These are phyloP conservation scores for Gymnorhina tibicen DNA, from an alignment of 2,113 vertebrate genomes.

Conservation along the genomic window DNA sequence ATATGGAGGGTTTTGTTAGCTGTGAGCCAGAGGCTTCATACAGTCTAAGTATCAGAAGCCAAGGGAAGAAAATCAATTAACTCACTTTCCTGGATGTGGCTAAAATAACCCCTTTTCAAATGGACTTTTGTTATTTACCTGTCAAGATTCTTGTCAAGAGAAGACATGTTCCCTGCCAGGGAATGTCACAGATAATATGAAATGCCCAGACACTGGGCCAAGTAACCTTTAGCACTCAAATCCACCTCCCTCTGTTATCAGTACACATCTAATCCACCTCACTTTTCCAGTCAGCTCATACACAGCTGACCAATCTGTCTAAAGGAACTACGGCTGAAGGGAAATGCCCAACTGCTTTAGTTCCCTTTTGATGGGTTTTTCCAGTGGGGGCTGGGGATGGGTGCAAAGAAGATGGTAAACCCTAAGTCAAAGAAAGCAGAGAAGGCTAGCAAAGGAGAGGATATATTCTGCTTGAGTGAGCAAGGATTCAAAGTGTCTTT, in stretches of 20 bases:
- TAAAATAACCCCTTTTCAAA: background rate
- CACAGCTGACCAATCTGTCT: background rate
- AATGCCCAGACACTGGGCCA: background rate
- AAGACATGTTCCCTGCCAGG: background rate
- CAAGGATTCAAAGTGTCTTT: background rate
- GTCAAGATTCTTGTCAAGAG: background rate
- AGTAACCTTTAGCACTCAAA: background rate
- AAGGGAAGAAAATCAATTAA: background rate
- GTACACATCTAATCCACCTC: background rate
- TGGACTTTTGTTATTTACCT: background rate
- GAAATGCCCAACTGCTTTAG: background rate
- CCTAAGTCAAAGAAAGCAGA: background rate
- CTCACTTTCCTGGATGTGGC: background rate
- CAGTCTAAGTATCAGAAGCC: background rate
- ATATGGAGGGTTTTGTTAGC: background rate
- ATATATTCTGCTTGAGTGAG: background rate
- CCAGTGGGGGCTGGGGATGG: background rate
- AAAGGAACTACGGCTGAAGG: background rate
- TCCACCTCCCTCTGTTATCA: background rate
- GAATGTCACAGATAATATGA: background rate
- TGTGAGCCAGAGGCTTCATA: background rate
- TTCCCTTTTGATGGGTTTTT: conserved; percentile 8
- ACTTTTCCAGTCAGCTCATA: background rate
- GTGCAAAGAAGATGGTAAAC: background rate
- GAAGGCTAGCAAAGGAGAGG: background rate